Evolutionary conservation across 2,113 vertebrate genomes (phyloP).

Genomic region (Chaetodon auriga): DNA sequence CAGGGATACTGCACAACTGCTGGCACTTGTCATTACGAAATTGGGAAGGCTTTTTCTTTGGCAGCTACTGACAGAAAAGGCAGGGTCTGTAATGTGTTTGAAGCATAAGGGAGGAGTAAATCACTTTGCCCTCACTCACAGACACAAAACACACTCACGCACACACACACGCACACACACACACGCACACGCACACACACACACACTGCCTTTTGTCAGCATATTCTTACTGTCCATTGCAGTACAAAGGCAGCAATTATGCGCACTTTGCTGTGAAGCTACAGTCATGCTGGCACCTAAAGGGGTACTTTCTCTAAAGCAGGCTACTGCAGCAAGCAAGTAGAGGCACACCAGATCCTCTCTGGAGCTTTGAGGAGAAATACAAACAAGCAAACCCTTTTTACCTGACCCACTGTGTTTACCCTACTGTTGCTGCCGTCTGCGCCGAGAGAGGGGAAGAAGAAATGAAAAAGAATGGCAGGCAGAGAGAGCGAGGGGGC

Average conservation of each 20-base stretch:
- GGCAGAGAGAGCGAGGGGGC: slow-evolving; percentile 9
- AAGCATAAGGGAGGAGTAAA: slow-evolving; percentile 29
- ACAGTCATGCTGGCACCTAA: slow-evolving; percentile 13
- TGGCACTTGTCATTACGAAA: slow-evolving; percentile 49
- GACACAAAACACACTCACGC: slow-evolving; percentile 19
- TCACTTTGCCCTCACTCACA: slow-evolving; percentile 16
- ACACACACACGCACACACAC: not conserved
- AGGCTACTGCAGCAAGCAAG: not conserved
- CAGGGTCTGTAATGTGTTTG: slow-evolving; percentile 42
- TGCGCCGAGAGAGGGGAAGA: not conserved
- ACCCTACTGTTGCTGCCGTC: slow-evolving; percentile 3
- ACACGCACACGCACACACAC: slow-evolving; percentile 5
- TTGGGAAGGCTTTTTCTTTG: slow-evolving; percentile 34
- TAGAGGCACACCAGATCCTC: not conserved
- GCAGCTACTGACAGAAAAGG: slow-evolving; percentile 38
- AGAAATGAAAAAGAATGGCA: not conserved
- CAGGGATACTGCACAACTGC: slow-evolving; percentile 26
- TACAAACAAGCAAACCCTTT: slow-evolving; percentile 49
- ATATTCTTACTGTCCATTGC: slow-evolving; percentile 34
- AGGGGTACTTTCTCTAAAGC: slow-evolving; percentile 22
- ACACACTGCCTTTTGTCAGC: slow-evolving; percentile 5
- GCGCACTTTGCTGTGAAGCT: slow-evolving; percentile 25
- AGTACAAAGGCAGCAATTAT: slow-evolving; percentile 18
- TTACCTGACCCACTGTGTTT: slow-evolving; percentile 32
- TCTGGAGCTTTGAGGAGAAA: slow-evolving; percentile 30